Evolutionary conservation across 2,113 vertebrate species (phyloP), one percentile per base, ranked within the genome.

Genomic region (Mesoclemmys tuberculata): DNA sequence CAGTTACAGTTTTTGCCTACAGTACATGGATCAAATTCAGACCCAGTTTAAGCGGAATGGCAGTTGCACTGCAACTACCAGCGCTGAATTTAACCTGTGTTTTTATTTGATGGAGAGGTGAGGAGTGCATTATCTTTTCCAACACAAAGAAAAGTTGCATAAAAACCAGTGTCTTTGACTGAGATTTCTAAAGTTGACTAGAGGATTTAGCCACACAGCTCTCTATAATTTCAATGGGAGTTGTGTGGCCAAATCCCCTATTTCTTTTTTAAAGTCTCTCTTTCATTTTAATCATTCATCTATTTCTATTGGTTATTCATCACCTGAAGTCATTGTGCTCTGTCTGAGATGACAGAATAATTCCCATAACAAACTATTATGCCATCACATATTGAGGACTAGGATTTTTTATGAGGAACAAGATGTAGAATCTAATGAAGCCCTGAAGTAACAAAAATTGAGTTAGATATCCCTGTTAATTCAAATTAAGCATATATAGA

Each of bases 101-200:
- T 24, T 89, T 0, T 46, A n/a, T 71, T 38, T 71, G n/a, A 26
- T 24, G 71, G 22, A 41, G 7, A 1, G 2, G 55, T 79, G 2
- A 10, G 18, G 90, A 18, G 77, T 38, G 19, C 16, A 41, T 46
- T n/a, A 24, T 18, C 85, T 29, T 29, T 49, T n/a, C 3, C 35
- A 52, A 87, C 19, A 16, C 13, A 16, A 11, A 18, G 22, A 54
- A 46, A 8, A 80, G 29, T 35, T 88, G 27, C 44, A 68, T 52
- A 41, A 31, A 27, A 11, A 49, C 12, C 16, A 82, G 35, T 21
- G 48, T 48, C n/a, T 48, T 61, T 41, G 46, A 46, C 22, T 31
- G 64, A 12, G 27, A 51, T n/a, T 84, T 54, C 61, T 10, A 55
- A 51, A 61, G 75, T 31, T 29, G 27, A 48, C 44, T 4, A 2